Base-by-base conservation (phyloP, 2,888 invertebrate genomes). In the Eupithecia abbreviata region DNA sequence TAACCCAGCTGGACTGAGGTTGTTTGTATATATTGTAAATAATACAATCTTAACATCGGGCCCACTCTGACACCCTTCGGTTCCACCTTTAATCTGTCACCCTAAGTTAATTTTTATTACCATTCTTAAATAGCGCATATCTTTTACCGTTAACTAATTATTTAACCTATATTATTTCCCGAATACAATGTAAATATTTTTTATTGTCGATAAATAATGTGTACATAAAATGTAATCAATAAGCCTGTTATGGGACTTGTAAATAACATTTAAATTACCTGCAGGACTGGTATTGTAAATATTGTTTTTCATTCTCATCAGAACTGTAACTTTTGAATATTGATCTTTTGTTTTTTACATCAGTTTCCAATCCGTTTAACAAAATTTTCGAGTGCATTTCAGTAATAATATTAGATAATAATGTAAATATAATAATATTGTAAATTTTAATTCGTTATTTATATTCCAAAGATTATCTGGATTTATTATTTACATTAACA, bases 271-370 rank as follows among this genome's bases (percentile, higher is more conserved):
- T 67, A 66, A 15, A 10, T 41, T 3, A 55, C 68, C 69, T 47
- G 73, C 68, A 12, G 68, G 68, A 73, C 58, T 73, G 73, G 30
- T 69, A 30, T 58, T 73, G 68, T 58, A 55, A 68, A 55, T 51
- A 55, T 41, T 72, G 58, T n/a, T n/a, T n/a, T n/a, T 18, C 18
- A 68, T n/a, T 68, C 4, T 42, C 30, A 66, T 66, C 41, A 66
- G 42, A 66, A 42, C 42, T 42, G 42, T 66, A 66, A 66, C 2
- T 15, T 66, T 62, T 58, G 3, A 18, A 55, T n/a, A 55, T 55
- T 55, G n/a, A n/a, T 55, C n/a, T 55, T 55, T 7, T 66, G 66
- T 66, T 66, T 43, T 66, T 42, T 41, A 42, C 10, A 62, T 0
- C 30, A 18, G 62, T 12, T 62, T 30, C 4, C 51, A 55, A 55